Evolutionary conservation across 2,888 invertebrate genomes (phyloP), one percentile per base, ranked within the genome.

Genomic region (Acanthococcus lagerstroemiae): DNA sequence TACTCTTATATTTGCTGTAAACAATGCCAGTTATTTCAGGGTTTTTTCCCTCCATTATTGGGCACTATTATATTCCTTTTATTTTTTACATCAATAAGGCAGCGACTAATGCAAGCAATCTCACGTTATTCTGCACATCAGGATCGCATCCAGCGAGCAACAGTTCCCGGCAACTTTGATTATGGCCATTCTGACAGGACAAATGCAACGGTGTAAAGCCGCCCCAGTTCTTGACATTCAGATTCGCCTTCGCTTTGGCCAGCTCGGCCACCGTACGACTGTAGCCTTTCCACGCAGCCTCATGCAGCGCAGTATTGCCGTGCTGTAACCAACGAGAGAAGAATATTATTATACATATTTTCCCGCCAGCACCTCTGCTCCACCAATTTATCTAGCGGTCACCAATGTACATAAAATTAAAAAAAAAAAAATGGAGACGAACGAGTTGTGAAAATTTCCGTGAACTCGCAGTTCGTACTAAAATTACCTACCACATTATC

Each of bases 121-220:
- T 80, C 72, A 91, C 91, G 78, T 93, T 94, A 75, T 95, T 95
- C 77, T 90, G 90, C 67, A 89, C 79, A 76, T 95, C 90, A 0
- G 94, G 87, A 75, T 88, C 86, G 68, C 90, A 90, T 0, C 90
- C 91, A 1, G 90, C 88, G 72, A 94, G 82, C 50, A 96, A 80
- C 12, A 96, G 79, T 74, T 94, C 91, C 63, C 95, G 78, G 73
- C 91, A 90, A 71, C 90, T 88, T 79, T 95, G 95, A 79, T 95
- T 96, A 80, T 95, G 95, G 0, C 95, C 95, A 77, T 93, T 94
- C 80, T 96, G 95, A 72, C 93, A 92, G 68, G 93, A 89, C 71
- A 96, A 83, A 79, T 96, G 96, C 52, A 96, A 82, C n/a, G 95
- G 85, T 17, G 91, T 88, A 77, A 95, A 94, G 6, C 95, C 95